Conservation (phyloP, 2,113 vertebrate species). For the Girardinichthys multiradiatus region DNA sequence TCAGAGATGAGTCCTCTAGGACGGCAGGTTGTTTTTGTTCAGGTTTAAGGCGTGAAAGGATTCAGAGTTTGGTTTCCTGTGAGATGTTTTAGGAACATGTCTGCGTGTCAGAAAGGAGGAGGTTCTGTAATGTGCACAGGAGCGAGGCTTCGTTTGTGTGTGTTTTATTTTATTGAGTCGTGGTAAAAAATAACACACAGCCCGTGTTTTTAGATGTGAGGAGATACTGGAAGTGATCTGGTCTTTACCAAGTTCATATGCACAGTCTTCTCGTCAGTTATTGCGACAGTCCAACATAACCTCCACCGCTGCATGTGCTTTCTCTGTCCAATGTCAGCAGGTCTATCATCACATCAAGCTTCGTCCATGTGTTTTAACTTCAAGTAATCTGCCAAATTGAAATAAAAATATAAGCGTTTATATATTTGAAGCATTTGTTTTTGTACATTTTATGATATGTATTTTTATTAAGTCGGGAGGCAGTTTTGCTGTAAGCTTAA, state of each 20-base stretch:
- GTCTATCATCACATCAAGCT: background rate
- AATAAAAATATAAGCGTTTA: background rate
- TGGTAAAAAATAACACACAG: background rate
- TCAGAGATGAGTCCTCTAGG: slow-evolving; percentile 27
- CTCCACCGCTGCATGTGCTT: too few relatives aligned
- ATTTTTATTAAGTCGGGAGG: too few relatives aligned
- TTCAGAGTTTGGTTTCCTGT: slow-evolving; percentile 27
- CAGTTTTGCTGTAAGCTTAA: too few relatives aligned
- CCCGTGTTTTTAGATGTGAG: background rate
- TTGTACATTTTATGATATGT: too few relatives aligned
- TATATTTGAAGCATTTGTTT: too few relatives aligned
- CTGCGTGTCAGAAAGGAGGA: slow-evolving; percentile 4
- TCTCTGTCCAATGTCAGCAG: background rate
- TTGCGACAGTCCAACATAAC: background rate
- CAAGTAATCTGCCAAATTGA: background rate
- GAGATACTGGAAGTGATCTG: background rate
- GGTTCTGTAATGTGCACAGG: slow-evolving; percentile 15
- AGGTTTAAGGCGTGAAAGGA: slow-evolving; percentile 15
- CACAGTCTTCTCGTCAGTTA: background rate
- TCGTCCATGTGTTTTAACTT: background rate
- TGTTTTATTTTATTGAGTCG: slow-evolving; percentile 4
- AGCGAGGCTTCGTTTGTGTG: slow-evolving; percentile 14
- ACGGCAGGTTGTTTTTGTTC: slow-evolving; percentile 13
- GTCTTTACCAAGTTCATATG: background rate
- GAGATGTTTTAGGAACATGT: slow-evolving; percentile 19